Conservation (phyloP, 2,113 vertebrate species). For the Myotis brandtii region DNA sequence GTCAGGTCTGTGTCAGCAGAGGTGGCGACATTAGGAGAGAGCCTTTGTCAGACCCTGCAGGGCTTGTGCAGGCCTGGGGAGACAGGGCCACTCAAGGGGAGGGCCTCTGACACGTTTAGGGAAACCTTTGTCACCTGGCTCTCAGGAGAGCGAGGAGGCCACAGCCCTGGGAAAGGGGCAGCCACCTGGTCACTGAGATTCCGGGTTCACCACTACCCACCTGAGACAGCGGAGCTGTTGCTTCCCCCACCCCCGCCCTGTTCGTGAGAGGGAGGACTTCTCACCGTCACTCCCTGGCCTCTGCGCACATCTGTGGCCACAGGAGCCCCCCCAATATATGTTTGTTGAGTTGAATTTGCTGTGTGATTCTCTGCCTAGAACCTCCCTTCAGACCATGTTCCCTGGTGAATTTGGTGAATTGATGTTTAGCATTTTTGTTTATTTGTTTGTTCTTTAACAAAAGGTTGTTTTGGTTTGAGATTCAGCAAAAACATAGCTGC, state of each 20-base stretch:
- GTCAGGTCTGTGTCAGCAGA: neutral
- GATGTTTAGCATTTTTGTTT: slow-evolving; percentile 64
- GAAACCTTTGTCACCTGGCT: neutral
- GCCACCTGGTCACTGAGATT: neutral
- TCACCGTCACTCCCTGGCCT: neutral
- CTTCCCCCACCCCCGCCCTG: too few relatives aligned
- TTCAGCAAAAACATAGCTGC: slow-evolving; percentile 65
- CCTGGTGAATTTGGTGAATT: slow-evolving; percentile 52
- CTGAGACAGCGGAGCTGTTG: neutral
- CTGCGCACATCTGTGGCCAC: neutral
- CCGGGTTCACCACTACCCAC: too few relatives aligned
- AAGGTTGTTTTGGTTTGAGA: slow-evolving; percentile 77
- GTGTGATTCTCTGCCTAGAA: neutral
- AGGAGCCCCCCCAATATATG: neutral
- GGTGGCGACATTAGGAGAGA: neutral
- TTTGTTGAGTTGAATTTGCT: neutral
- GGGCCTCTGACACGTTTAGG: neutral
- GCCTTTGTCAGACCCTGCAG: neutral
- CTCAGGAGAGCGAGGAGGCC: neutral
- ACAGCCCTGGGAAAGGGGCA: neutral
- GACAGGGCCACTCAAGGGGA: neutral
- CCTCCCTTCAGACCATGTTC: slow-evolving; percentile 36
- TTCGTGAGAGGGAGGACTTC: neutral
- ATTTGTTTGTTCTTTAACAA: slow-evolving; percentile 79
- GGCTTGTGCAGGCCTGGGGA: neutral